Evolutionary conservation across 1,140 invertebrate genomes (phyloP).

Genomic region (Subanguina moxae): DNA sequence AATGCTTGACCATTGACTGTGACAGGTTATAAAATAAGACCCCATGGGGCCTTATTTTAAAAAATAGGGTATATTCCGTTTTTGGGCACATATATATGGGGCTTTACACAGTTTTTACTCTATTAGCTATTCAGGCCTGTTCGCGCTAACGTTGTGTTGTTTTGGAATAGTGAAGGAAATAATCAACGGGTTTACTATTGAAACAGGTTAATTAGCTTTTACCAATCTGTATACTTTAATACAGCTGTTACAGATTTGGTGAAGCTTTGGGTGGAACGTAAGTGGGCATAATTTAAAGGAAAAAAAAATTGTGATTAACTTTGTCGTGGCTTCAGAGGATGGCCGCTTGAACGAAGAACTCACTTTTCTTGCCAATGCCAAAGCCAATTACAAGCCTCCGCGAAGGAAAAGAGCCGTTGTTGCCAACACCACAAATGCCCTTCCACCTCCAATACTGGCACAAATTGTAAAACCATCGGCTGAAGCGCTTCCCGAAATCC

Average conservation of each 20-base stretch:
- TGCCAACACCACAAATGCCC: neutral
- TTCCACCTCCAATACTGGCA: slow-evolving; percentile 1
- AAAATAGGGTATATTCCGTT: no score
- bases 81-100: no score
- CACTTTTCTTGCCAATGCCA: slow-evolving; percentile 41
- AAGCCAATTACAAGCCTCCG: slow-evolving; percentile 19
- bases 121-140: slow-evolving; percentile 20
- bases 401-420: neutral
- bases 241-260: slow-evolving; percentile 46
- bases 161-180: slow-evolving; percentile 24
- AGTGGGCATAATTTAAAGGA: slow-evolving; percentile 20
- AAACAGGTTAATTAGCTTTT: slow-evolving; percentile 30
- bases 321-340: slow-evolving; percentile 46
- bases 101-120: no score
- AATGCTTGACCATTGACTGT: no score
- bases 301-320: neutral
- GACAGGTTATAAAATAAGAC: no score
- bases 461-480: slow-evolving; percentile 5
- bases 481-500: slow-evolving; percentile 43
- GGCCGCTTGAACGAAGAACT: slow-evolving; percentile 57
- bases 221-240: no score
- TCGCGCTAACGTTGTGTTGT: slow-evolving; percentile 45
- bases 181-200: slow-evolving; percentile 51
- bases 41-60: no score
- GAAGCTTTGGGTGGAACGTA: slow-evolving; percentile 57